Evolutionary conservation across 2,797 vertebrate genomes (phyloP), one percentile per base, ranked within the genome.

Genomic region (Gymnoscopelus microlampas): DNA sequence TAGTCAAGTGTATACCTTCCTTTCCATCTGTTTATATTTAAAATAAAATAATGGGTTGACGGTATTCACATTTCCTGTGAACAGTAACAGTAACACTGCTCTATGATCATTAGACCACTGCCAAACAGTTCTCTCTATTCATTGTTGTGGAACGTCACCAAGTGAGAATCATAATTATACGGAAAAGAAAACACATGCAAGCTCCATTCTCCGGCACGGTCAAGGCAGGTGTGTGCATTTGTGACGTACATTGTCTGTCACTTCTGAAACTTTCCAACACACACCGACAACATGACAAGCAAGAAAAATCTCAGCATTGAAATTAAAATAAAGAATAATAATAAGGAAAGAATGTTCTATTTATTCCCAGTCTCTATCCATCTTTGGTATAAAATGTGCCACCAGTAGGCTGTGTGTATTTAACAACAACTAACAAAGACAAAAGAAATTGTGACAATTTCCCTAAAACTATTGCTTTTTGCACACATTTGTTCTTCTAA

Each of bases 301-400:
- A 77, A 72, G 60, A 87, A 91, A 73, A 73, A 69, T 74, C 64
- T 67, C 50, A 57, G 68, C 65, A 73, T 75, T 51, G 70, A 80
- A 77, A 59, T 67, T 78, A 78, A 68, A 81, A 86, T 55, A 49
- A 67, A 69, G 80, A 63, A 82, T 76, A 75, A 77, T 53, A 70
- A 62, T 55, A 68, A 73, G 24, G 24, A 50, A 68, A 19, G 29
- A 73, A 91, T 91, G 77, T 90, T 94, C 87, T 92, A 93, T 94
- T 92, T 93, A 94, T 94, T 93, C 90, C 94, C 95, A 94, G 94
- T 93, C 93, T 96, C 94, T 93, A 90, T 96, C 97, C 93, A 94
- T 99, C 97, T 99, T 98, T 99, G 97, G 97, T 99, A 98, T 99
- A 96, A 98, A 98, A 97, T 95, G 94, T 94, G 96, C 95, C 96